Base-by-base conservation (phyloP, 2,888 invertebrate genomes). In the Eupithecia insigniata region DNA sequence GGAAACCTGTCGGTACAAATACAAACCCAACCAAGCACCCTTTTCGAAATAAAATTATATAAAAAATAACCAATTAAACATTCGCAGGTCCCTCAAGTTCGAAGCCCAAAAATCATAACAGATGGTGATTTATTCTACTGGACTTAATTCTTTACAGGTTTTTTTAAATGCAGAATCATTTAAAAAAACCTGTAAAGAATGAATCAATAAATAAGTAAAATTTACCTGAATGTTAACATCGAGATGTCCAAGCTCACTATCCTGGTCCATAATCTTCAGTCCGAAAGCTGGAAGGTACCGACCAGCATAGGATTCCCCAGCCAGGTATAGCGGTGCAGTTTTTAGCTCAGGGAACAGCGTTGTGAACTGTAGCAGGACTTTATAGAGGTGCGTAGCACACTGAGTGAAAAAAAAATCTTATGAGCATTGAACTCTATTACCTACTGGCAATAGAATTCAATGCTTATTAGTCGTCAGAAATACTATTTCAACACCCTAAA, bases 291-390 rank as follows among this genome's bases (percentile, higher is more conserved):
- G 94, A 4, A 94, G 85, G 80, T 92, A 94, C 61, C 92, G 89
- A 34, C 96, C 96, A 1, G 95, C 95, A 82, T 95, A 96, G 0
- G 95, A 95, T 84, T 96, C 96, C 10, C 96, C 96, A 0, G 96
- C 95, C 0, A 96, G 89, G 85, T 94, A 96, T 73, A 96, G 92
- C 2, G 95, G 95, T 64, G 95, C 94, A 5, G 79, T 76, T 64
- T 91, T 90, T 16, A 95, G 89, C 68, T 95, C 93, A 0, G 95
- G 94, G 84, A 96, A 96, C 7, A 96, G 77, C 26, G 87, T 89
- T 79, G 95, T 94, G 83, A 96, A 96, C 88, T 96, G 96, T 61
- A 85, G 83, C 7, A 92, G 67, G 0, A 86, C 86, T 78, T 76
- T 90, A 86, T 95, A 95, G 16, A 96, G 87, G 79, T 96, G 95